Evolutionary conservation across 2,797 vertebrate genomes (phyloP), one percentile per base, ranked within the genome.

Genomic region (Rhinophrynus dorsalis): DNA sequence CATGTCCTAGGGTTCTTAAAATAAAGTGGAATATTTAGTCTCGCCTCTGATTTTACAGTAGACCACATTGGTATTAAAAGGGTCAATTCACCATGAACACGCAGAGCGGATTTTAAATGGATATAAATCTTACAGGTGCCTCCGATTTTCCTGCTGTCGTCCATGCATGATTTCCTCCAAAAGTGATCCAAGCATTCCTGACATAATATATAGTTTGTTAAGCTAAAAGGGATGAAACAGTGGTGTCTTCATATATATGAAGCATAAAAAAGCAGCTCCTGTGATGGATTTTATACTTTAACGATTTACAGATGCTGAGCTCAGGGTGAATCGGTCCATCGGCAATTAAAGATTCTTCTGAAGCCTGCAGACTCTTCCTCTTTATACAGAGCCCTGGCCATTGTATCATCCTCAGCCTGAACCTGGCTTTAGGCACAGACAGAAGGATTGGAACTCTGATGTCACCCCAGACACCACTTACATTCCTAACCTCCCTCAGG

Each of bases 351-450:
- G 76, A 83, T 80, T 85, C 88, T 81, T 92, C 88, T 92, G 90
- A 92, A 90, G 90, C 93, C 89, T 92, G 89, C 90, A 86, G 82
- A 76, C 84, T 90, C 85, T 85, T 92, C 88, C 88, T 90, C 88
- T 88, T 33, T 84, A 89, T 87, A 88, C 86, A 89, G 86, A 88
- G 82, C 69, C 82, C 85, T 80, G 86, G 86, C 90, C 82, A 80
- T 86, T 85, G 91, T 92, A 92, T 90, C 85, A 85, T 87, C 82
- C 82, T 86, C 71, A 75, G 76, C 66, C 54, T 75, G 73, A 85
- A 77, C 72, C 74, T 67, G 80, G 82, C 80, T 82, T 82, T 74
- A 79, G 80, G 76, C 75, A 69, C 67, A 74, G 80, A 76, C 66
- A 77, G 62, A 52, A 77, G 55, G 78, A 83, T 81, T 79, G 79